These are phyloP conservation scores for Drosophila kepulauana DNA, from an alignment of 1,140 invertebrate genomes.

Conservation along the genomic window DNA sequence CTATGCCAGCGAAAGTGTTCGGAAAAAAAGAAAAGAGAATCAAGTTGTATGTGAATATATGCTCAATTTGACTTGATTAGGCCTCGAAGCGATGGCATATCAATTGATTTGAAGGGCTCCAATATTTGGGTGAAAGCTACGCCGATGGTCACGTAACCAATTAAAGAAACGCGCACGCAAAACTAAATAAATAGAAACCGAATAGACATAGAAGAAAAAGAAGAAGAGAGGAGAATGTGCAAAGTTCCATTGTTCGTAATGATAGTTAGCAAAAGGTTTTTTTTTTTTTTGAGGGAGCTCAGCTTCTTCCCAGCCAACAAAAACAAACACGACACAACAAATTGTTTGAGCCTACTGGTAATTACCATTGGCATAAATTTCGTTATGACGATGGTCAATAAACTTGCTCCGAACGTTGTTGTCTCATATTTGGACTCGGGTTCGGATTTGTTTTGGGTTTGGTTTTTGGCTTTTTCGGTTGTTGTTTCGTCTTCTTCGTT, in stretches of 20 bases:
- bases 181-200: constrained; percentile 59
- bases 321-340: constrained; percentile 47
- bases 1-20: constrained; percentile 39
- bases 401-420: constrained; percentile 50
- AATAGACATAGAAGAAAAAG: constrained; percentile 22
- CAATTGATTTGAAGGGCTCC: constrained; percentile 14
- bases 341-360: constrained; percentile 51
- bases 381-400: constrained; percentile 53
- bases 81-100: constrained; percentile 22
- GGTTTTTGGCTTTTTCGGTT: constrained; percentile 12
- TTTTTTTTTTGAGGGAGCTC: background rate
- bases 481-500: constrained; percentile 7
- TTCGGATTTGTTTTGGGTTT: constrained; percentile 44
- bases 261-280: constrained; percentile 4
- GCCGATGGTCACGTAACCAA: constrained; percentile 54
- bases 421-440: constrained; percentile 53
- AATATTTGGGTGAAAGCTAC: constrained; percentile 44
- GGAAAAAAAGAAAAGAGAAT: background rate
- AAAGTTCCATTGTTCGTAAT: constrained; percentile 24
- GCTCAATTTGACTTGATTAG: constrained; percentile 40
- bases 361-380: constrained; percentile 53
- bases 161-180: constrained; percentile 54
- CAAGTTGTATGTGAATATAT: background rate
- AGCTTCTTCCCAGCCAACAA: constrained; percentile 32
- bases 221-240: constrained; percentile 15